These are phyloP conservation scores for Porites lutea DNA, from an alignment of 64 coral and sea anemone genomes.

Conservation along the genomic window DNA sequence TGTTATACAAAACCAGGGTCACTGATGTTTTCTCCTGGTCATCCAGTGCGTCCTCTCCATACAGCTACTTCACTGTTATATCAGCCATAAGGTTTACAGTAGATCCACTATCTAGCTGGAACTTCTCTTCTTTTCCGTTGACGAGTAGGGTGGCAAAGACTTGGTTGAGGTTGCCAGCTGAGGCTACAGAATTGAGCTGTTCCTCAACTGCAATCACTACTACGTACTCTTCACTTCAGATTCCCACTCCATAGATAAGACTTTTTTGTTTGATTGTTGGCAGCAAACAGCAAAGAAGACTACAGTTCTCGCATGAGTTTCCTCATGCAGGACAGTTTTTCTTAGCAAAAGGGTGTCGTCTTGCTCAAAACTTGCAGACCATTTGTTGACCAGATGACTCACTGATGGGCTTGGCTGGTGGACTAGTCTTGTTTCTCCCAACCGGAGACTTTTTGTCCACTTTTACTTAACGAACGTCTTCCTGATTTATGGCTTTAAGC, in stretches of 20 bases:
- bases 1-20: slow-evolving; percentile 29
- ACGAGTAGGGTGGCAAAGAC: slow-evolving; percentile 37
- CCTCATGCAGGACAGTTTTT: slow-evolving; percentile 28
- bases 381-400: neutral
- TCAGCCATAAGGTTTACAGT: slow-evolving; percentile 52
- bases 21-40: neutral
- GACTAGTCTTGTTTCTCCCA: neutral
- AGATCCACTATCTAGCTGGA: slow-evolving; percentile 63
- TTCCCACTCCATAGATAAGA: neutral
- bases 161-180: neutral
- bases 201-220: slow-evolving; percentile 12
- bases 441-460: neutral
- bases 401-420: neutral
- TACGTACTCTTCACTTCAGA: neutral
- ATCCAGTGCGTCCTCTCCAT: neutral
- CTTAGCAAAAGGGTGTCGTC: neutral
- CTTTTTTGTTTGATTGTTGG: neutral
- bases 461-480: slow-evolving; percentile 12
- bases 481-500: slow-evolving; percentile 20
- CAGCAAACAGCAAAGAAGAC: slow-evolving; percentile 9
- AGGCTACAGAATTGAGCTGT: neutral
- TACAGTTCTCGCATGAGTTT: neutral
- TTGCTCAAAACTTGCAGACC: slow-evolving; percentile 7
- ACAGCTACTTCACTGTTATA: neutral
- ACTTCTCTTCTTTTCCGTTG: slow-evolving; percentile 12